These are phyloP conservation scores for Sterrhoptilus dennistouni DNA, from an alignment of 2,113 vertebrate genomes.

Conservation along the genomic window DNA sequence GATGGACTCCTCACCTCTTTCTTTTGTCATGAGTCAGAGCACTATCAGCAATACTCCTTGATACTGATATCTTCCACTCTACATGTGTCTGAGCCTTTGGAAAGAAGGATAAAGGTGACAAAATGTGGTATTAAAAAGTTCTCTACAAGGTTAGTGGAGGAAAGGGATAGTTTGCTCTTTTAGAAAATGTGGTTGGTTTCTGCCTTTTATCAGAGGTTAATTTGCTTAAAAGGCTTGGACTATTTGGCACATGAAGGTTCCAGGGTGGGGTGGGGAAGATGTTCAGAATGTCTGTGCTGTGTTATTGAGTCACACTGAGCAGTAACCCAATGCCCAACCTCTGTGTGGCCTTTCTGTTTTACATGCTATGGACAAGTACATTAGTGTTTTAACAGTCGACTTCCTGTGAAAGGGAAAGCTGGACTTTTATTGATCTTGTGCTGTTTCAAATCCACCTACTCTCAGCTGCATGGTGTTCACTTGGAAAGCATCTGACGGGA, in stretches of 20 bases:
- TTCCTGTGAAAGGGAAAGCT: conserved; percentile 53
- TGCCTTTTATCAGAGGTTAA: not conserved
- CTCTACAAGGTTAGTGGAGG: not conserved
- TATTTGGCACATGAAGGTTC: not conserved
- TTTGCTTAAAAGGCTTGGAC: not conserved
- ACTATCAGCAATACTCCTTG: rapidly evolving
- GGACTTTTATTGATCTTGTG: conserved; percentile 48
- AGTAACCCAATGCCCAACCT: not conserved
- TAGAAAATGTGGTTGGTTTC: not conserved
- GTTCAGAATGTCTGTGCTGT: not conserved
- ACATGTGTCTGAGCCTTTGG: not conserved
- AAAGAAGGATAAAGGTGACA: not conserved
- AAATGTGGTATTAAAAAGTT: not conserved
- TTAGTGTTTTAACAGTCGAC: conserved; percentile 54
- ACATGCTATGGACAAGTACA: conserved; percentile 40
- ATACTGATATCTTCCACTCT: not conserved
- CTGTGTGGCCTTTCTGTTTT: conserved; percentile 55
- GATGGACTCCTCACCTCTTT: not conserved
- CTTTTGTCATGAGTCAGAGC: not conserved
- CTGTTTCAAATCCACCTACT: conserved; percentile 55
- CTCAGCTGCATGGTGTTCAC: conserved; percentile 51
- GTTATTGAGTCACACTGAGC: not conserved
- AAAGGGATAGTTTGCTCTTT: not conserved
- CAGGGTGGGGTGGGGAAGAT: conserved; percentile 6
- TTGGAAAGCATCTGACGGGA: conserved; percentile 53